These are phyloP conservation scores for Drosophila bocqueti DNA, from an alignment of 1,140 invertebrate species.

Conservation along the genomic window DNA sequence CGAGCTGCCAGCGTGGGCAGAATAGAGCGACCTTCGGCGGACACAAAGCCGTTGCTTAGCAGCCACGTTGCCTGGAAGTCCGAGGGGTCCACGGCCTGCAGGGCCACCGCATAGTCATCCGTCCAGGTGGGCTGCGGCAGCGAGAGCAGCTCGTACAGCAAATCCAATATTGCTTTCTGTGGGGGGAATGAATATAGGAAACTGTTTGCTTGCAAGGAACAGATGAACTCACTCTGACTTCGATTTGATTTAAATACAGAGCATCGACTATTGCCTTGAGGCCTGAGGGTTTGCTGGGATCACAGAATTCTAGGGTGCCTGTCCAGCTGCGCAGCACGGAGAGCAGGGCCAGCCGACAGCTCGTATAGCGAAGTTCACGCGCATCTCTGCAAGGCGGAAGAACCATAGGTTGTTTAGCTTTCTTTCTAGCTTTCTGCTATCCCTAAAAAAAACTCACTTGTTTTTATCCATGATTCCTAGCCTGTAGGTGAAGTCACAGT, in stretches of 20 bases:
- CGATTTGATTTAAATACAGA: conserved; percentile 93
- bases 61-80: conserved; percentile 93
- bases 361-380: conserved; percentile 91
- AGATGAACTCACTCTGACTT: conserved; percentile 90
- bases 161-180: conserved; percentile 95
- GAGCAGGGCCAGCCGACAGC: conserved; percentile 93
- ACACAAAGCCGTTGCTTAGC: conserved; percentile 96
- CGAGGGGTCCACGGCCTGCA: conserved; percentile 94
- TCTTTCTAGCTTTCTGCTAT: neutral
- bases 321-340: conserved; percentile 96
- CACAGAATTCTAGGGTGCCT: conserved; percentile 94
- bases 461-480: conserved; percentile 87
- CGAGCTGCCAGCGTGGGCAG: conserved; percentile 92
- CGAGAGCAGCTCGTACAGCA: conserved; percentile 95
- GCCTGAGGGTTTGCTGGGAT: conserved; percentile 89
- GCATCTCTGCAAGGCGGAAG: conserved; percentile 88
- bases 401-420: too few relatives aligned
- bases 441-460: conserved; percentile 78
- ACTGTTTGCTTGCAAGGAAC: neutral
- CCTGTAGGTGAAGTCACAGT: conserved; percentile 95
- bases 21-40: conserved; percentile 93
- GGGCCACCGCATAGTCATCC: conserved; percentile 94
- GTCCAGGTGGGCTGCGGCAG: conserved; percentile 95
- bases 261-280: conserved; percentile 94
- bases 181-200: neutral